Base-by-base conservation (phyloP, 2,797 vertebrate genomes). In the Pipistrellus nathusii region DNA sequence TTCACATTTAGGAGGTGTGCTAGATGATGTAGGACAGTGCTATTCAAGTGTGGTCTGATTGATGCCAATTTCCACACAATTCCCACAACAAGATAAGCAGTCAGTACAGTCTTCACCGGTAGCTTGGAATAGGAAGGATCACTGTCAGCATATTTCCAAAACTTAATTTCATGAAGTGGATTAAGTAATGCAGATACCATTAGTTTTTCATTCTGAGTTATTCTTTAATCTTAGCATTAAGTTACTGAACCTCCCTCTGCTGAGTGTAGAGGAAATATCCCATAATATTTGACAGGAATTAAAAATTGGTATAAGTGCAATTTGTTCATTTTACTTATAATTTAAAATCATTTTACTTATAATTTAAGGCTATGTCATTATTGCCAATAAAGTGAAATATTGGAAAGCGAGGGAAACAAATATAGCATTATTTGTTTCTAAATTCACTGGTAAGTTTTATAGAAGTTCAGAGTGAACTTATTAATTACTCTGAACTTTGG, bases 381-480 rank as follows among this genome's bases (percentile, higher is more conserved):
- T 80, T 89, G 11, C 23, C 51, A 71, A 27, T 75, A 90, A 76
- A 78, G 30, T 88, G 41, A 90, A 92, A 20, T 69, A n/a, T 12
- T 88, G 90, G 57, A 75, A 93, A 71, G 9, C 51, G 76, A 41
- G 35, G 53, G 84, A 93, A 78, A 41, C 35, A 93, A 69, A 7
- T 77, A n/a, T 1, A 55, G 1, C 7, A 44, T 66, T 59, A 57
- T 41, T 76, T 75, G 12, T 90, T 90, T 91, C 66, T 94, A 27
- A 86, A 57, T 88, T 91, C 32, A 81, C 53, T 88, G 78, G 13
- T 71, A 88, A 32, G 55, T 88, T 69, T 80, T 89, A 66, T 41
- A 51, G 18, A 30, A 66, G 25, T 23, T 86, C 35, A 71, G 17
- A 81, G 66, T 85, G 55, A 48, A 17, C 18, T 77, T 90, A 48